Conservation (phyloP, 1,140 invertebrate genomes). For the Saccostrea echinata region DNA sequence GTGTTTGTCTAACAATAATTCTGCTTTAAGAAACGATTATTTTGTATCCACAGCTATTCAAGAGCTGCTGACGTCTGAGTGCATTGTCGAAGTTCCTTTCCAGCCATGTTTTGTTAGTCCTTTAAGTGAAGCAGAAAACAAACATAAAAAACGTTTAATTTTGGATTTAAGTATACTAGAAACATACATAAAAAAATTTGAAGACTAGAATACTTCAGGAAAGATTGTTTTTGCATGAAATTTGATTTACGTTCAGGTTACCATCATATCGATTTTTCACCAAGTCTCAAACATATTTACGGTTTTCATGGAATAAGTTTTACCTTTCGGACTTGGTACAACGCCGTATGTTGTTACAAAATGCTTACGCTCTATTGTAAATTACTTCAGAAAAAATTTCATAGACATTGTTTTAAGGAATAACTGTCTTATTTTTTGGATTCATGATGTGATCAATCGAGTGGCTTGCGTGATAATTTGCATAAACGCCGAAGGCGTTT, state of each 20-base stretch:
- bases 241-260: constrained; percentile 27
- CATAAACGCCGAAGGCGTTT: too few relatives aligned
- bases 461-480: too few relatives aligned
- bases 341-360: constrained; percentile 54
- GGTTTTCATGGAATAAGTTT: constrained; percentile 55
- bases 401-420: too few relatives aligned
- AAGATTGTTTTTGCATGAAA: constrained; percentile 31
- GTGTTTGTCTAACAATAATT: constrained; percentile 35
- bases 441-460: too few relatives aligned
- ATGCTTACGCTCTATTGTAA: constrained; percentile 48
- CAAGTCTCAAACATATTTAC: constrained; percentile 39
- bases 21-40: constrained; percentile 9
- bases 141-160: constrained; percentile 34
- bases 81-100: background rate
- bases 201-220: constrained; percentile 34
- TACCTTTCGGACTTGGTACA: constrained; percentile 46
- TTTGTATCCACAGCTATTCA: constrained; percentile 37
- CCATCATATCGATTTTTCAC: constrained; percentile 37
- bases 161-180: constrained; percentile 47
- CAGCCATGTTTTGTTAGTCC: constrained; percentile 6
- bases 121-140: constrained; percentile 38
- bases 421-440: too few relatives aligned
- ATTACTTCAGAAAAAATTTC: constrained; percentile 52
- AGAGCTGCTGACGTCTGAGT: background rate
- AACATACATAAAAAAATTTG: constrained; percentile 45